Percentiles rank a stretch among this genome's conserved stretches.
phyloP scores from a whole-genome alignment of 2,888 invertebrate species.

The Trachelus iudaicus region DNA sequence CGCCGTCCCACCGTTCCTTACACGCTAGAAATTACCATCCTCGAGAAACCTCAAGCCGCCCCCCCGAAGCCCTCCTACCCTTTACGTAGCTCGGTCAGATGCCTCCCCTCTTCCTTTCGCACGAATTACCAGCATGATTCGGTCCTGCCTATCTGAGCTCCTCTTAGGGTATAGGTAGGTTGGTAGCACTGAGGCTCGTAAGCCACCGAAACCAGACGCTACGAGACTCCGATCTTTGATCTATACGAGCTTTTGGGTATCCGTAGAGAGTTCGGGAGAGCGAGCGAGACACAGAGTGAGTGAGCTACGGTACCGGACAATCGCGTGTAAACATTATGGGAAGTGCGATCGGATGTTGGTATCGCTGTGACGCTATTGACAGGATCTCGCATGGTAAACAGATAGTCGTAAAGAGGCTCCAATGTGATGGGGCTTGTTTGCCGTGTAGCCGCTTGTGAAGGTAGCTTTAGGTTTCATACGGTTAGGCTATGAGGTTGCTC shows the following conservation, averaged over 20 bases:
- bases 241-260: not conserved
- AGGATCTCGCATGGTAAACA: constrained; percentile 14
- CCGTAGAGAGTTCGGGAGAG: not conserved
- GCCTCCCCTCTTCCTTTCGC: not conserved
- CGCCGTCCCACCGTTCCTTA: not conserved
- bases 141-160: not conserved
- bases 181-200: not conserved
- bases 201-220: not conserved
- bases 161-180: not conserved
- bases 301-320: not conserved
- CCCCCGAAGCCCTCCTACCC: not conserved
- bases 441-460: not conserved
- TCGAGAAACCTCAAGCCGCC: not conserved
- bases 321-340: not conserved
- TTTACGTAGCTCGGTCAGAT: not conserved
- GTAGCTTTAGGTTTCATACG: not conserved
- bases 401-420: constrained; percentile 20
- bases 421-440: constrained; percentile 7
- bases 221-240: not conserved
- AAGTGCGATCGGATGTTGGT: not conserved
- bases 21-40: not conserved
- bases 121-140: not conserved
- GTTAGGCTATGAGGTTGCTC: not conserved
- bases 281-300: not conserved
- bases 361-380: constrained; percentile 17